Evolutionary conservation across 2,797 vertebrate species (phyloP).

Genomic region (Acrossocheilus wenchowensis): DNA sequence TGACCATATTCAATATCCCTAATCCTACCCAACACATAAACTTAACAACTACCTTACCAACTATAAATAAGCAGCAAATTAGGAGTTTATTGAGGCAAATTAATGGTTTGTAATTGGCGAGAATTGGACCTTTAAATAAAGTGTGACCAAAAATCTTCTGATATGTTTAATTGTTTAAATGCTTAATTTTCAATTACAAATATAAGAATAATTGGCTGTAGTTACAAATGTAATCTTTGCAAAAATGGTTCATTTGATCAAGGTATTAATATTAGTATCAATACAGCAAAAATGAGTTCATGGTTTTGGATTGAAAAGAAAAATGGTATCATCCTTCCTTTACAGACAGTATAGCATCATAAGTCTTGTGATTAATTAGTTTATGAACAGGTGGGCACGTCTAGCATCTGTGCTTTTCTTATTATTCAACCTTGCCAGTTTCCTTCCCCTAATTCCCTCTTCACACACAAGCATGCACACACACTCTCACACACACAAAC

Average conservation of each 20-base stretch:
- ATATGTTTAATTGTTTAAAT: not conserved
- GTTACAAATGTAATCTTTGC: not conserved
- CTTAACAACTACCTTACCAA: too few species aligned
- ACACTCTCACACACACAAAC: not conserved
- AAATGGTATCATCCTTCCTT: not conserved
- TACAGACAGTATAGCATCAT: conserved; percentile 1
- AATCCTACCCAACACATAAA: too few species aligned
- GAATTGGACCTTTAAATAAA: not conserved
- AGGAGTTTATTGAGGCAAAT: too few species aligned
- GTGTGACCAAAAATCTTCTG: not conserved
- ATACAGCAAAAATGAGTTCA: not conserved
- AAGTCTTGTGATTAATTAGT: conserved; percentile 49
- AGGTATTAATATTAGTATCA: not conserved
- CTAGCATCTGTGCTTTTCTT: conserved; percentile 58
- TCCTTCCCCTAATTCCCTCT: conserved; percentile 39
- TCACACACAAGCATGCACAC: conserved; percentile 37
- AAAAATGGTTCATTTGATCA: not conserved
- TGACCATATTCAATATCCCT: too few species aligned
- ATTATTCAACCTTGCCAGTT: conserved; percentile 57
- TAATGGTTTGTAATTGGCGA: too few species aligned
- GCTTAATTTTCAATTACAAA: not conserved
- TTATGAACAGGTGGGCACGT: conserved; percentile 56
- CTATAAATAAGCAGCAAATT: too few species aligned
- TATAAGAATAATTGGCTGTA: not conserved
- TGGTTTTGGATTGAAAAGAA: not conserved